Evolutionary conservation across 2,888 invertebrate species (phyloP), one percentile per base, ranked within the genome.

Genomic region (Phania funesta): DNA sequence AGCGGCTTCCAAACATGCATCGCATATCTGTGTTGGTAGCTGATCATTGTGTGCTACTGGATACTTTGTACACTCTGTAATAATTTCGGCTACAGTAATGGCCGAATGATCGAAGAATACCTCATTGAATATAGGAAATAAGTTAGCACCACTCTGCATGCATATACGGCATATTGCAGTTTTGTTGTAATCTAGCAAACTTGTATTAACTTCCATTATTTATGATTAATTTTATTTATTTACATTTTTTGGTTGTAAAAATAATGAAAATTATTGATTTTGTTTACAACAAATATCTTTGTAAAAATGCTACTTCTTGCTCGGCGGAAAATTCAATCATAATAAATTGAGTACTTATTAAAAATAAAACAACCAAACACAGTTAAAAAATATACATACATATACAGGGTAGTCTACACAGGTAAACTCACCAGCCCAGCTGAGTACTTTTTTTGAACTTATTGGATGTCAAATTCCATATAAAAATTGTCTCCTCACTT

Each of bases 11-110:
- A 88, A 85, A 83, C 91, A 91, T 6, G 85, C 77, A 16, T 73
- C 79, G 68, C 91, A 91, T 75, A 91, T 90, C 50, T 90, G 87
- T 44, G 88, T 86, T 3, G 91, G 91, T 83, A 91, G 86, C n/a
- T 87, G 89, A 74, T 91, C 90, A 84, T 90, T 89, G 0, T 91
- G 89, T 60, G 89, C 88, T 67, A 92, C 90, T 90, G 92, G 48
- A 58, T 87, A 88, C 8, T 86, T 86, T n/a, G 89, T 88, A 48
- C 89, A 90, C 54, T 89, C 89, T 11, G 88, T 85, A 3, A 91
- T 86, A 82, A 91, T 90, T 26, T 88, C 86, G 2, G 88, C 86
- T 4, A 90, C 83, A 29, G 85, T 86, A 1, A 86, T 83, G n/a
- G 84, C 85, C 41, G 87, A 86, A 54, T 87, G 85, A 41, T 85